Evolutionary conservation across 2,797 vertebrate species (phyloP).

Genomic region (Diglossa cyanea): DNA sequence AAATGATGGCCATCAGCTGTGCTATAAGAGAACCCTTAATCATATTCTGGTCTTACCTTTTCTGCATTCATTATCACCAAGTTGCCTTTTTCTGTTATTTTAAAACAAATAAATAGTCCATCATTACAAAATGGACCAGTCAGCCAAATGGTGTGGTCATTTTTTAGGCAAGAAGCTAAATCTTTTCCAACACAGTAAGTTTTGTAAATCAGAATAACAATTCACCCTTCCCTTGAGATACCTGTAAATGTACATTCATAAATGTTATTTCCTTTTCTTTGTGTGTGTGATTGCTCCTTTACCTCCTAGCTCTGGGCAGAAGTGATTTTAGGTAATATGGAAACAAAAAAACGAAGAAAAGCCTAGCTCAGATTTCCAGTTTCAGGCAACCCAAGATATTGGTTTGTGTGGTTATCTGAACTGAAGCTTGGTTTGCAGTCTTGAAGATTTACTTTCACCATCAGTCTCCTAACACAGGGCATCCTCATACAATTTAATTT

Average conservation of each 20-base stretch:
- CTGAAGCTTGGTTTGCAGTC: background rate
- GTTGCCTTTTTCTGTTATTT: background rate
- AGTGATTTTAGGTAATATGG: background rate
- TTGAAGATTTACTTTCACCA: background rate
- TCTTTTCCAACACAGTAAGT: background rate
- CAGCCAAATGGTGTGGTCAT: background rate
- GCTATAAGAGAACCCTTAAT: background rate
- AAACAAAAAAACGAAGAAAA: background rate
- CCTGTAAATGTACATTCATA: background rate
- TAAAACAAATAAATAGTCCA: background rate
- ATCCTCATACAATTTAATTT: background rate
- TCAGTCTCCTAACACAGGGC: background rate
- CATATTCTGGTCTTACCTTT: conserved; percentile 5
- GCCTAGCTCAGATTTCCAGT: background rate
- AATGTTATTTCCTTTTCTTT: background rate
- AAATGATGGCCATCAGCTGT: background rate
- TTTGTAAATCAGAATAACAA: background rate
- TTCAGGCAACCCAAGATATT: background rate
- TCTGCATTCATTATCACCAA: background rate
- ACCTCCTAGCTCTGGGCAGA: background rate
- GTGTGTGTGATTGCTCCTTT: background rate
- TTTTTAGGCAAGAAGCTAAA: background rate
- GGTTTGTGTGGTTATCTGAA: background rate
- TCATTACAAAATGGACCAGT: background rate
- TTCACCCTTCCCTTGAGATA: background rate